Evolutionary conservation across 2,113 vertebrate genomes (phyloP).

Genomic region (Dendrocopos noguchii): DNA sequence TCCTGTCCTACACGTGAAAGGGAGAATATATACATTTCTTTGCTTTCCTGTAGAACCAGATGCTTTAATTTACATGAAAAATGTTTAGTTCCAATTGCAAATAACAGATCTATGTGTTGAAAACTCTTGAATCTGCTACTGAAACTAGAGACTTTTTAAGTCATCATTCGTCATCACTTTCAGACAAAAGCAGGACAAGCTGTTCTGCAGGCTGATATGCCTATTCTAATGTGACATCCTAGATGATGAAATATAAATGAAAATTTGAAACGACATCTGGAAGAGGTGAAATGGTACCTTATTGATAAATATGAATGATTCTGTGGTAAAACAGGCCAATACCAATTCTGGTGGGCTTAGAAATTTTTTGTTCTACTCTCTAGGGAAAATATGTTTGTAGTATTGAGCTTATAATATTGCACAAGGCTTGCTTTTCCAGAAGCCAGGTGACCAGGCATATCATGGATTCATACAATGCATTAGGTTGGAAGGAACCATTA

Average conservation of each 20-base stretch:
- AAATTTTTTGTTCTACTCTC: neutral
- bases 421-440: neutral
- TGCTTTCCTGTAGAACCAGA: neutral
- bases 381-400: neutral
- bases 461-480: too few relatives aligned
- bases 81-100: neutral
- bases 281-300: rapidly evolving
- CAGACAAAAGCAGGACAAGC: neutral
- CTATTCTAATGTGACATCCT: neutral
- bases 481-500: too few relatives aligned
- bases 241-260: neutral
- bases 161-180: rapidly evolving
- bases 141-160: neutral
- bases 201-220: neutral
- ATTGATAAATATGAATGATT: neutral
- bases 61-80: neutral
- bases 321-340: neutral
- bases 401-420: neutral
- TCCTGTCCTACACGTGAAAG: neutral
- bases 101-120: neutral
- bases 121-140: neutral
- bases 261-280: neutral
- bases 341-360: neutral
- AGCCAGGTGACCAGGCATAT: neutral
- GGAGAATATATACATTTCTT: neutral